These are phyloP conservation scores for Seriola quinqueradiata DNA, from an alignment of 2,113 vertebrate species.

Conservation along the genomic window DNA sequence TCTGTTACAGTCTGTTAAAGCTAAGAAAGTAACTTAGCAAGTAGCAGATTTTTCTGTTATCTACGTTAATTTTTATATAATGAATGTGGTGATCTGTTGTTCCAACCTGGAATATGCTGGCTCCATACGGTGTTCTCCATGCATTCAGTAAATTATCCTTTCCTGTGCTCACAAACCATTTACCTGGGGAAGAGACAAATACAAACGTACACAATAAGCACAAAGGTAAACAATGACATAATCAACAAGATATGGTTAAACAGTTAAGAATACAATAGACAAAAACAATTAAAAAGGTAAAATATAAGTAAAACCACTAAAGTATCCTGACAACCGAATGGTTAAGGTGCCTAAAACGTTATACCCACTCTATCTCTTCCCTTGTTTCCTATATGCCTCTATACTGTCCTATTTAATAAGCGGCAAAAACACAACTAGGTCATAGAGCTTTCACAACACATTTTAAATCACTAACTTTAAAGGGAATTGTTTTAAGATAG, in stretches of 20 bases:
- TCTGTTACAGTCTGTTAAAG: neutral
- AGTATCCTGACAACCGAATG: too few relatives aligned
- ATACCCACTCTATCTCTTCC: too few relatives aligned
- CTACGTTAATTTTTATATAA: neutral
- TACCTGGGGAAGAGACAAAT: conserved; percentile 83
- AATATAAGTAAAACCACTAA: neutral
- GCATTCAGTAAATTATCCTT: conserved; percentile 98
- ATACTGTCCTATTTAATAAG: neutral
- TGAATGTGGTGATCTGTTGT: conserved; percentile 19
- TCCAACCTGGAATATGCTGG: conserved; percentile 98
- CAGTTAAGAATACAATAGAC: neutral
- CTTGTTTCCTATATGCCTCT: neutral
- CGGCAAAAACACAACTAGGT: neutral
- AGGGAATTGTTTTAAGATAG: neutral
- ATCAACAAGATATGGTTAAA: neutral
- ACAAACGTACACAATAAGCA: conserved; percentile 15
- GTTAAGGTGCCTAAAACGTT: neutral
- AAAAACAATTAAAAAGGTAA: too few relatives aligned
- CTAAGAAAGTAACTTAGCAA: neutral
- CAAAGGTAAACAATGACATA: neutral
- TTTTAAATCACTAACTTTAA: neutral
- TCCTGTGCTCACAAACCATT: conserved; percentile 99
- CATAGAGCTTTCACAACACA: neutral
- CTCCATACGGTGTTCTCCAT: conserved; percentile 96
- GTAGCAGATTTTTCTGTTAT: neutral